These are phyloP conservation scores for Leucopsar rothschildi DNA, from an alignment of 2,113 vertebrate species.

Conservation along the genomic window DNA sequence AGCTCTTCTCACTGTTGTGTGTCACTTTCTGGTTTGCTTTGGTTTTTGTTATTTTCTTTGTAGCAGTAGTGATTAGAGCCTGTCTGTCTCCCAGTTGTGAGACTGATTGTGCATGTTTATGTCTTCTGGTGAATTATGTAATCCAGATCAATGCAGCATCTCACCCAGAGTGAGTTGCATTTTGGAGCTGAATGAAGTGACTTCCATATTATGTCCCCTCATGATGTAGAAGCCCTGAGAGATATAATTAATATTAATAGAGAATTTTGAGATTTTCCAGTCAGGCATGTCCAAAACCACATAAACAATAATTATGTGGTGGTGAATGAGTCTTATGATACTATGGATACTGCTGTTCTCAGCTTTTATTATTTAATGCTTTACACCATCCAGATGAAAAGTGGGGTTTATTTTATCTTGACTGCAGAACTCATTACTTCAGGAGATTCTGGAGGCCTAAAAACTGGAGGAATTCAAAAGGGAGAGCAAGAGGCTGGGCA, in stretches of 20 bases:
- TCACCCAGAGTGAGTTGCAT: not conserved
- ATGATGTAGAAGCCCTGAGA: not conserved
- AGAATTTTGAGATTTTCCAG: not conserved
- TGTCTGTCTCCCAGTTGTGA: not conserved
- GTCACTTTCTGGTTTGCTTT: not conserved
- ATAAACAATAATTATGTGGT: not conserved
- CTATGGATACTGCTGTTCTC: not conserved
- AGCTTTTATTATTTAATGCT: conserved; percentile 17
- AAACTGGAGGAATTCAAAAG: not conserved
- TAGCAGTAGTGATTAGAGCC: not conserved
- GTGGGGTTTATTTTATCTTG: not conserved
- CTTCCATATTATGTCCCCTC: not conserved
- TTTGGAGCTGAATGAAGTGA: not conserved
- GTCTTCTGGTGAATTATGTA: not conserved
- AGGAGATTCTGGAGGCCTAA: not conserved
- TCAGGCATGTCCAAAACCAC: not conserved
- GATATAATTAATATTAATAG: not conserved
- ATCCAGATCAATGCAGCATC: not conserved
- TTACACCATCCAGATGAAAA: not conserved
- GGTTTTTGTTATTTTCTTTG: not conserved
- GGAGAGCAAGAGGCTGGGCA: not conserved
- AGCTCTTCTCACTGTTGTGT: not conserved
- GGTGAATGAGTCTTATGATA: not conserved
- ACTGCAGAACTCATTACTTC: not conserved
- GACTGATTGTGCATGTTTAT: not conserved